A percentile compares a stretch with the other conserved stretches of the same genome.
Conservation (phyloP, 2,888 invertebrate genomes). For the Teleogryllus oceanicus region DNA sequence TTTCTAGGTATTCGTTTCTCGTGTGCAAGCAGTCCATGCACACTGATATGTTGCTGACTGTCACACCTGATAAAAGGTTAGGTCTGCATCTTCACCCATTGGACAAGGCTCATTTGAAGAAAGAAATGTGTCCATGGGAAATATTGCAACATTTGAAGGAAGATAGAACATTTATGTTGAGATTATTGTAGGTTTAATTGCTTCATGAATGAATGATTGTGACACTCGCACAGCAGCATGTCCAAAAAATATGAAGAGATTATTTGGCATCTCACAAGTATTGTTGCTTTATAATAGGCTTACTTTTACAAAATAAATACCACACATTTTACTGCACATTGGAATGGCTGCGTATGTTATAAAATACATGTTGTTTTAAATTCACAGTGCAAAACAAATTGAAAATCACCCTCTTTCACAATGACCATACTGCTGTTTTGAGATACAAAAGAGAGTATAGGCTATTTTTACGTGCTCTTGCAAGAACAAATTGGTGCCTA, state of each 20-base stretch:
- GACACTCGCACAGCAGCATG: constrained; percentile 7
- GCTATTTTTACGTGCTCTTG: neutral
- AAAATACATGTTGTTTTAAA: no score
- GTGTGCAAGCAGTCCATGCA: constrained; percentile 9
- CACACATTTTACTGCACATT: no score
- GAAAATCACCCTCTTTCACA: neutral
- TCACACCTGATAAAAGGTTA: constrained; percentile 22
- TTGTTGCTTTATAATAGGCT: neutral
- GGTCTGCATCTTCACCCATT: neutral
- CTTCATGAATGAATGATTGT: constrained; percentile 10
- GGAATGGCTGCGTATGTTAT: no score
- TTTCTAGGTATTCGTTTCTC: constrained; percentile 18
- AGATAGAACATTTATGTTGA: constrained; percentile 1
- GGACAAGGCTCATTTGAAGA: neutral
- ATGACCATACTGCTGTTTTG: constrained; percentile 18
- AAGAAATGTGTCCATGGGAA: neutral
- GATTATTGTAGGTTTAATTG: constrained; percentile 3
- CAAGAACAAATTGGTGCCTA: constrained; percentile 18
- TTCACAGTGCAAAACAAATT: neutral
- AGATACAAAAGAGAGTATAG: constrained; percentile 3
- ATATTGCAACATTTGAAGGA: constrained; percentile 10
- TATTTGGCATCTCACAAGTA: neutral
- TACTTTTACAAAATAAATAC: no score
- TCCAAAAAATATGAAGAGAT: neutral
- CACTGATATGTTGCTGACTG: constrained; percentile 38